Conservation (phyloP, 1,140 invertebrate genomes). For the Drosophila kanapiae region DNA sequence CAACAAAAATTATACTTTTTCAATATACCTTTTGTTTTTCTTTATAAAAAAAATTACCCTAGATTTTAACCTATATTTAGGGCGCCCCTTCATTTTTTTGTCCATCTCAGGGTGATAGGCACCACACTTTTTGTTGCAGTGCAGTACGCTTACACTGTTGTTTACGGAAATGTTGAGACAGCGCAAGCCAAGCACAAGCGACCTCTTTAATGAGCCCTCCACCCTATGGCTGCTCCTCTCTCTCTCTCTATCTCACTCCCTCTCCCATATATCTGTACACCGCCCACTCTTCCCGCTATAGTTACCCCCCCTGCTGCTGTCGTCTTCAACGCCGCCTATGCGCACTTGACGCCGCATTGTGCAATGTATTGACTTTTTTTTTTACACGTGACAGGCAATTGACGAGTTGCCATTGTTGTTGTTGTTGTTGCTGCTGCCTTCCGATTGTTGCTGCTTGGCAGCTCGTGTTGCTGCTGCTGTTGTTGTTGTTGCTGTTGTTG, state of each 20-base stretch:
- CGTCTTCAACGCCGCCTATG: slow-evolving; percentile 25
- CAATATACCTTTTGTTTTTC: neutral
- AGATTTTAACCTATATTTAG: slow-evolving; percentile 1
- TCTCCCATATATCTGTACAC: neutral
- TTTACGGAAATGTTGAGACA: slow-evolving; percentile 77
- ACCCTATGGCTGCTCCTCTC: slow-evolving; percentile 16
- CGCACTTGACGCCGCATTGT: slow-evolving; percentile 78
- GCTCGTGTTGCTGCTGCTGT: slow-evolving; percentile 41
- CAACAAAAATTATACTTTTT: too few species aligned
- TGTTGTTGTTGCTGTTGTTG: slow-evolving; percentile 15
- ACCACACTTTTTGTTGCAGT: slow-evolving; percentile 23
- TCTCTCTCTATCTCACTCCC: neutral
- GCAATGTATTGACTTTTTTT: slow-evolving; percentile 76
- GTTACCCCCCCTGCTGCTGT: neutral
- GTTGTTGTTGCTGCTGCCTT: slow-evolving; percentile 23
- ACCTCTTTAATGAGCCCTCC: slow-evolving; percentile 71
- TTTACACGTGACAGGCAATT: slow-evolving; percentile 81
- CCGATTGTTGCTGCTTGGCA: slow-evolving; percentile 12
- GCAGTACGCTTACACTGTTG: slow-evolving; percentile 32
- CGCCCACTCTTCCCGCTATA: slow-evolving; percentile 3
- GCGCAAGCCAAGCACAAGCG: slow-evolving; percentile 68
- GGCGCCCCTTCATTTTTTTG: slow-evolving; percentile 1
- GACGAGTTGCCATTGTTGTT: slow-evolving; percentile 53
- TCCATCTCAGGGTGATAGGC: neutral
- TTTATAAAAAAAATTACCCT: neutral